Evolutionary conservation across 2,113 vertebrate species (phyloP).

Genomic region (Sprattus sprattus): DNA sequence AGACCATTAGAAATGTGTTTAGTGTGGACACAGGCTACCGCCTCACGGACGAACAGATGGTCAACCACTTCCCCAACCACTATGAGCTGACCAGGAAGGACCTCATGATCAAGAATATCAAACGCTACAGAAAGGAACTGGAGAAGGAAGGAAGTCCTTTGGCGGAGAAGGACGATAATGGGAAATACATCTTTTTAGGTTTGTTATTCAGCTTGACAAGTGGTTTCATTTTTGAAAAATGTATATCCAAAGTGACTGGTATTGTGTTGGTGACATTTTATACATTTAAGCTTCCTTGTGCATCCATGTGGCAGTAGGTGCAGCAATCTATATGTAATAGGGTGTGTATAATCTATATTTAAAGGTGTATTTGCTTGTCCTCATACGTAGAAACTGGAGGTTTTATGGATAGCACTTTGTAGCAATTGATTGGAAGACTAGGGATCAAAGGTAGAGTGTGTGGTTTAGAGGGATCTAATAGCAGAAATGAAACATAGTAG

Average conservation of each 20-base stretch:
- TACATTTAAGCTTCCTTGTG: not conserved
- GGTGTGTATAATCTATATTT: not conserved
- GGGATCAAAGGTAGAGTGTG: not conserved
- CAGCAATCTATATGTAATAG: not conserved
- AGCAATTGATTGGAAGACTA: not conserved
- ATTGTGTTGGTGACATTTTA: not conserved
- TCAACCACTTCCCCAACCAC: conserved; percentile 98
- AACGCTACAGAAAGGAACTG: conserved; percentile 91
- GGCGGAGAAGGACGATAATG: conserved; percentile 94
- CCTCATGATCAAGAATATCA: conserved; percentile 98
- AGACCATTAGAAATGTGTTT: conserved; percentile 94
- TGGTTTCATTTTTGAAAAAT: not conserved
- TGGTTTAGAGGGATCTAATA: no score
- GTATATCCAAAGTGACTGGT: no score
- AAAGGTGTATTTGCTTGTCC: not conserved
- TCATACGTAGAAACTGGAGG: not conserved
- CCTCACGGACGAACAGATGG: conserved; percentile 93
- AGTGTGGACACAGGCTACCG: conserved; percentile 96
- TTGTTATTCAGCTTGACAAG: not conserved
- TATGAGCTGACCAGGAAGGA: conserved; percentile 97
- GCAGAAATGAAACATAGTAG: no score
- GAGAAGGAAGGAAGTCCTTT: conserved; percentile 91
- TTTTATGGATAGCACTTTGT: not conserved
- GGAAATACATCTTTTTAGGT: conserved; percentile 94
- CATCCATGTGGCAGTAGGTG: not conserved